These are phyloP conservation scores for Lacerta viridis DNA, from an alignment of 2,797 vertebrate species.

Conservation along the genomic window DNA sequence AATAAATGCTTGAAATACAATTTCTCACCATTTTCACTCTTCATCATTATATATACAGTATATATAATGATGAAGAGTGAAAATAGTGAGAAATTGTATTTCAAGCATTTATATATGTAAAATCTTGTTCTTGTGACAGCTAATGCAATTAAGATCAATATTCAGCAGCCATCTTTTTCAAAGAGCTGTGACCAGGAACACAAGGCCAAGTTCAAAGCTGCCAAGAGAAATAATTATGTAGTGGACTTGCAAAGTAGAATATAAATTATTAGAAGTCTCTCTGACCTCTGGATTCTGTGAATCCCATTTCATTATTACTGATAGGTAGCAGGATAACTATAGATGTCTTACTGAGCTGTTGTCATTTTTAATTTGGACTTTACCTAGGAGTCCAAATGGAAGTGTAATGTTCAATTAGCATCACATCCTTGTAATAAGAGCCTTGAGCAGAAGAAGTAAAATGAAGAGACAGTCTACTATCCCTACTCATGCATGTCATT, in stretches of 20 bases:
- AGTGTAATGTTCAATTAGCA: constrained; percentile 43
- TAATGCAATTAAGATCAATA: constrained; percentile 25
- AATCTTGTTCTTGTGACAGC: neutral
- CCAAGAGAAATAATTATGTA: neutral
- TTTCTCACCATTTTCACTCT: neutral
- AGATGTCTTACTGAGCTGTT: neutral
- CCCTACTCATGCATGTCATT: neutral
- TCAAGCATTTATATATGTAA: neutral
- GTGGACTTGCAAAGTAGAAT: neutral
- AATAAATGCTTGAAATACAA: neutral
- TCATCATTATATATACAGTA: no score
- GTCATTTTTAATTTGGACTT: constrained; percentile 43
- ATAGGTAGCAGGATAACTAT: neutral
- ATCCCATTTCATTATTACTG: constrained; percentile 33
- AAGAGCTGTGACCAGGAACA: neutral
- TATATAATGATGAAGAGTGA: neutral
- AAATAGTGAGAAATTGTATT: neutral
- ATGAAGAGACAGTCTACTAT: neutral
- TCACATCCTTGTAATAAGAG: constrained; percentile 29
- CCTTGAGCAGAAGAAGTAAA: constrained; percentile 22
- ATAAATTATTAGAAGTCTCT: neutral
- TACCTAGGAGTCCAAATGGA: constrained; percentile 31
- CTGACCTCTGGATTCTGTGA: neutral
- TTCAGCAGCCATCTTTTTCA: constrained; percentile 2
- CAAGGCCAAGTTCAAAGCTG: constrained; percentile 34